Conservation (phyloP, 2,797 vertebrate genomes). For the Acrossocheilus wenchowensis region DNA sequence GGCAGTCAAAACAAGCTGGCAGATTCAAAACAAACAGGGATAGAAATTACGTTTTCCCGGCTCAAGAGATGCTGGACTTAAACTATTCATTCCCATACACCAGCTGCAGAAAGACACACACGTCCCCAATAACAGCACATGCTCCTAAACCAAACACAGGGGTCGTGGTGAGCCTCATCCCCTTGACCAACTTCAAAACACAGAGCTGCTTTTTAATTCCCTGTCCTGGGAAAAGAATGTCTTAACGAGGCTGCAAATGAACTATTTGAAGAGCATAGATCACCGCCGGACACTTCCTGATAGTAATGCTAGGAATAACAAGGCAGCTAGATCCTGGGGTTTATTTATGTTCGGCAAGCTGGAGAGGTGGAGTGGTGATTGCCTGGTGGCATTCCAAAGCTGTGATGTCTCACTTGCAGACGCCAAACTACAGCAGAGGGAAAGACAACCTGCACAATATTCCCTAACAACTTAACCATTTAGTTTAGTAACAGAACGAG, state of each 20-base stretch:
- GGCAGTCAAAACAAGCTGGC: conserved; percentile 58
- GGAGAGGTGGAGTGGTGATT: conserved; percentile 55
- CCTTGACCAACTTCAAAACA: conserved; percentile 61
- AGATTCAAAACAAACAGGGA: conserved; percentile 59
- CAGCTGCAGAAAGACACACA: conserved; percentile 49
- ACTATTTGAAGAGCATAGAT: conserved; percentile 60
- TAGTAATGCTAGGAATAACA: conserved; percentile 62
- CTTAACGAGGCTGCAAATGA: conserved; percentile 56
- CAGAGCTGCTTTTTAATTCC: conserved; percentile 55
- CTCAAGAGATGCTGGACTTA: conserved; percentile 23
- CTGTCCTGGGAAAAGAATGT: conserved; percentile 60
- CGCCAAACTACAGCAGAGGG: neutral
- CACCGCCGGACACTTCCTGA: conserved; percentile 62
- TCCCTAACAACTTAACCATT: neutral
- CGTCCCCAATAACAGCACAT: conserved; percentile 56
- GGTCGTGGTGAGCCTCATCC: conserved; percentile 51
- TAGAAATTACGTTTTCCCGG: conserved; percentile 28
- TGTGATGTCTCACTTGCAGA: conserved; percentile 54
- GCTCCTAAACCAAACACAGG: conserved; percentile 57
- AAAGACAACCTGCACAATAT: conserved; percentile 6
- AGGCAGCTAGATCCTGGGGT: conserved; percentile 53
- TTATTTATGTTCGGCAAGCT: conserved; percentile 58
- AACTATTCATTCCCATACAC: conserved; percentile 46
- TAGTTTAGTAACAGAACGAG: neutral
- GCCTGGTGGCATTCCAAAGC: conserved; percentile 54